phyloP scores from a whole-genome alignment of 2,797 vertebrate species.

The Amblyraja radiata region DNA sequence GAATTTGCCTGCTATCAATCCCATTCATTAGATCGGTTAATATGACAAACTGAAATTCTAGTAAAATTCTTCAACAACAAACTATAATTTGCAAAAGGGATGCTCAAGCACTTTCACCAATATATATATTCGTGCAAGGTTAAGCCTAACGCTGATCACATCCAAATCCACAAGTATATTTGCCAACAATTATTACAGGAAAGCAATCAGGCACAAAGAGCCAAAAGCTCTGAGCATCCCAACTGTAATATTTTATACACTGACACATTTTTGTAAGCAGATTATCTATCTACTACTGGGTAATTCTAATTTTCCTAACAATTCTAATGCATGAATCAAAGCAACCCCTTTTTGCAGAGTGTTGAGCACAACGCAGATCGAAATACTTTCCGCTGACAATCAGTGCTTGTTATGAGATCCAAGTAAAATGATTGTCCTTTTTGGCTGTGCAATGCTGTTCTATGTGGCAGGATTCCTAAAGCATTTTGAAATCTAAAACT shows the following conservation, averaged over 20 bases:
- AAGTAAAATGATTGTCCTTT: slow-evolving; percentile 33
- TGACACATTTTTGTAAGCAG: not conserved
- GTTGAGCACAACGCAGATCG: not conserved
- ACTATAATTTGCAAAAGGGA: not conserved
- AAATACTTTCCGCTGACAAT: not conserved
- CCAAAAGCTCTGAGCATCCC: not conserved
- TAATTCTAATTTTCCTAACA: slow-evolving; percentile 12
- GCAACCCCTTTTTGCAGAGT: not conserved
- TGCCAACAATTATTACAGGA: not conserved
- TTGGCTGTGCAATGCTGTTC: not conserved
- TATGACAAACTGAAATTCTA: not conserved
- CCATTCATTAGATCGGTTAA: not conserved
- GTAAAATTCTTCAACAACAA: not conserved
- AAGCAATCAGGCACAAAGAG: not conserved
- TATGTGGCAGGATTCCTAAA: slow-evolving; percentile 35
- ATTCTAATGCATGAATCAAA: not conserved
- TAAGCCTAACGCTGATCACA: not conserved
- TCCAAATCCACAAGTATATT: not conserved
- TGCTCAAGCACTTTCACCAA: not conserved
- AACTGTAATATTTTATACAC: not conserved
- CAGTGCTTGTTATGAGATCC: not conserved
- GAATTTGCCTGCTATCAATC: not conserved
- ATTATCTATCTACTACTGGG: not conserved
- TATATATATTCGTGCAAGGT: not conserved
- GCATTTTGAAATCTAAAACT: slow-evolving; percentile 45